phyloP scores from a whole-genome alignment of 64 coral and sea anemone genomes.

The Acropora yongei region DNA sequence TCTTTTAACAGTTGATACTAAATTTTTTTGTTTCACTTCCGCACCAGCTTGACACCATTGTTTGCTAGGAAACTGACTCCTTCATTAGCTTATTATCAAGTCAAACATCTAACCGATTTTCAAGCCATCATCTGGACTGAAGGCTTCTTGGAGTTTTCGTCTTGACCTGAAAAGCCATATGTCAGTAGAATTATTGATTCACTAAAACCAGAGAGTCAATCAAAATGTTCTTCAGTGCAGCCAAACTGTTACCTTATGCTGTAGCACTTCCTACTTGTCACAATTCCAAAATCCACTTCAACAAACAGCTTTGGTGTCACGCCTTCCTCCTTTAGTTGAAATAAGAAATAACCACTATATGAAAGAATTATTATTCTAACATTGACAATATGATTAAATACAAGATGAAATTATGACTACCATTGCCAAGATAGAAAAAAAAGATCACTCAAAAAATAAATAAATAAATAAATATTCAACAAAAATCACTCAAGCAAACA shows the following conservation, averaged over 20 bases:
- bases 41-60: background rate
- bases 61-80: background rate
- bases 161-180: constrained; percentile 57
- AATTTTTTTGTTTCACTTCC: no score
- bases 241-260: constrained; percentile 71
- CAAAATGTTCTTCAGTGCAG: no score
- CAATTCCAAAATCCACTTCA: constrained; percentile 91
- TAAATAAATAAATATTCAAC: background rate
- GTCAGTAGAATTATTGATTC: background rate
- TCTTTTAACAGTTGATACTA: no score
- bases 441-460: no score
- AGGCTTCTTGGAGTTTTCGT: constrained; percentile 85
- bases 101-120: constrained; percentile 56
- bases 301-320: constrained; percentile 80
- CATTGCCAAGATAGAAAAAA: no score
- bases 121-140: constrained; percentile 81
- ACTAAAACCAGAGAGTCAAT: no score
- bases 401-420: no score
- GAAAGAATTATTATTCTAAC: no score
- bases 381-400: no score
- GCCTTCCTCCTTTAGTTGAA: constrained; percentile 67
- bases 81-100: background rate
- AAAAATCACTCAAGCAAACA: background rate
- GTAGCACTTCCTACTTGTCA: constrained; percentile 88
- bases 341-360: background rate